Conservation (phyloP, 2,797 vertebrate species). For the Phoebastria nigripes region DNA sequence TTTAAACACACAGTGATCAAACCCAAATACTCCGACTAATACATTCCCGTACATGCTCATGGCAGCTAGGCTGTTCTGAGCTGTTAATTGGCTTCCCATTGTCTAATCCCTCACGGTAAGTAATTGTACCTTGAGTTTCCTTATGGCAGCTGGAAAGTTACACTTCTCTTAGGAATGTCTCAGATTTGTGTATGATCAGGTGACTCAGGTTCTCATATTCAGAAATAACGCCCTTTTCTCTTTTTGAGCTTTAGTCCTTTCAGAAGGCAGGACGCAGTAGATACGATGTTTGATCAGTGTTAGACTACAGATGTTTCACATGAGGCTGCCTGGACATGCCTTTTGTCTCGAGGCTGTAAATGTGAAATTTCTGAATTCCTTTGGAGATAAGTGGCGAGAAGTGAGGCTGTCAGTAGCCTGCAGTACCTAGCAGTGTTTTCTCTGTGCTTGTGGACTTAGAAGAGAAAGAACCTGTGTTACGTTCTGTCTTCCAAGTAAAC, state of each 20-base stretch:
- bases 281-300: accelerated
- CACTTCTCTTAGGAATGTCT: neutral
- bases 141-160: accelerated
- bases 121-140: neutral
- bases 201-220: accelerated
- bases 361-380: neutral
- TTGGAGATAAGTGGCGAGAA: neutral
- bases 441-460: neutral
- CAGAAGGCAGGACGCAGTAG: accelerated
- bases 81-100: neutral
- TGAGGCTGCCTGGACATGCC: neutral
- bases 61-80: neutral
- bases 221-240: neutral
- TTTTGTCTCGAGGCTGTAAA: neutral
- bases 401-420: neutral
- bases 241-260: neutral
- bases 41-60: accelerated
- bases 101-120: neutral
- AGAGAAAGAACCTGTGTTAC: neutral
- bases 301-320: neutral
- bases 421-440: neutral
- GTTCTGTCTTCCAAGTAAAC: neutral
- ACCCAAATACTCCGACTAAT: neutral
- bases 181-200: accelerated
- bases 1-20: neutral